Percentiles rank a stretch among this genome's conserved stretches.
phyloP scores from a whole-genome alignment of 2,113 vertebrate species.

The Turnix velox region DNA sequence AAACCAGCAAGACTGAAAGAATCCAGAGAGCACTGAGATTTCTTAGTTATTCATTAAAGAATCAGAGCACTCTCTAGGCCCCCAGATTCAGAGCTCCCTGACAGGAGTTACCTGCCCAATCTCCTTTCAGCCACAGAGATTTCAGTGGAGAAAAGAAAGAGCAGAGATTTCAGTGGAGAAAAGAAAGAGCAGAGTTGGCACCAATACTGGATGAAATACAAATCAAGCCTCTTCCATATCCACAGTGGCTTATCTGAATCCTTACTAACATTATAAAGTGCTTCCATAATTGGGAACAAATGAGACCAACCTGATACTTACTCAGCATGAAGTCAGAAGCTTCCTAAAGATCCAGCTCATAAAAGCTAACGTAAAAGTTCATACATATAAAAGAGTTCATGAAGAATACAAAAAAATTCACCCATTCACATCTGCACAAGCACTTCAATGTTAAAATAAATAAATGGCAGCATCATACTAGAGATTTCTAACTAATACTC shows the following conservation, averaged over 20 bases:
- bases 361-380: too few species aligned
- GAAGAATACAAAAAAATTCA: background rate
- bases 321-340: background rate
- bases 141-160: background rate
- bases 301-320: background rate
- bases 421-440: background rate
- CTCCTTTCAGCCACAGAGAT: background rate
- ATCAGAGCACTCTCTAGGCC: background rate
- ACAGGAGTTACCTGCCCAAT: background rate
- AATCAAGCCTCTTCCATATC: background rate
- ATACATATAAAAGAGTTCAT: too few species aligned
- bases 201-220: background rate
- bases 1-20: background rate
- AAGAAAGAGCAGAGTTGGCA: background rate
- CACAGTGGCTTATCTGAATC: background rate
- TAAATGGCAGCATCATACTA: background rate
- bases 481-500: background rate
- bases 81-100: background rate
- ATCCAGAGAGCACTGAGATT: background rate
- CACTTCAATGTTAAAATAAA: background rate
- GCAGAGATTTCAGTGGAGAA: background rate
- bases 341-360: background rate
- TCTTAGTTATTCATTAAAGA: background rate
- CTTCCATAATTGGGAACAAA: background rate
- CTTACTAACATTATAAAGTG: background rate